Conservation (phyloP, 2,888 invertebrate species). For the Dryobota labecula region DNA sequence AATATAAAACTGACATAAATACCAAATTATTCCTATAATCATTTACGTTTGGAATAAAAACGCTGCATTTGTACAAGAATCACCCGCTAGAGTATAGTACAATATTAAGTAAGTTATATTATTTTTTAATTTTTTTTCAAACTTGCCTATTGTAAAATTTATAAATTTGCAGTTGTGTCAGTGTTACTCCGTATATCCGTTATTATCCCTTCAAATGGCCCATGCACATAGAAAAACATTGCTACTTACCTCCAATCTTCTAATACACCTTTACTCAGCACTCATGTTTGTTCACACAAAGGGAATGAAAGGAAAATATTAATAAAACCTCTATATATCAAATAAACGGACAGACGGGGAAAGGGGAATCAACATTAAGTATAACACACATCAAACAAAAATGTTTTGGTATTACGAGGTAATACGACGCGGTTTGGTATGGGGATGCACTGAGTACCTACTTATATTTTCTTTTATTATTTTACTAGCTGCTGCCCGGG, state of each 20-base stretch:
- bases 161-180: too few relatives aligned
- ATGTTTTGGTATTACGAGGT: conserved; percentile 69
- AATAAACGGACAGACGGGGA: conserved; percentile 67
- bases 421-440: conserved; percentile 52
- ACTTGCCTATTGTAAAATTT: too few relatives aligned
- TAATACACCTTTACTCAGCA: conserved; percentile 44
- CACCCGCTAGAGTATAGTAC: too few relatives aligned
- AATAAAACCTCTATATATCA: conserved; percentile 70
- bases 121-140: too few relatives aligned
- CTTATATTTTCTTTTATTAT: not conserved
- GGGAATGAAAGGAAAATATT: conserved; percentile 65
- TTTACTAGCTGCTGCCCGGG: too few relatives aligned
- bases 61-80: too few relatives aligned
- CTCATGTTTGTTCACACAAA: conserved; percentile 59
- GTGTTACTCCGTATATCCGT: too few relatives aligned
- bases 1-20: too few relatives aligned
- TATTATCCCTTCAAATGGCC: conserved; percentile 5
- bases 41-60: too few relatives aligned
- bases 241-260: conserved; percentile 41
- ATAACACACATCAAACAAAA: conserved; percentile 77
- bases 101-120: too few relatives aligned
- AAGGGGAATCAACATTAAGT: conserved; percentile 71
- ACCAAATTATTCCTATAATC: too few relatives aligned
- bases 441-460: conserved; percentile 40
- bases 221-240: conserved; percentile 20